These are phyloP conservation scores for Montipora efflorescens DNA, from an alignment of 64 coral and sea anemone species.

Conservation along the genomic window DNA sequence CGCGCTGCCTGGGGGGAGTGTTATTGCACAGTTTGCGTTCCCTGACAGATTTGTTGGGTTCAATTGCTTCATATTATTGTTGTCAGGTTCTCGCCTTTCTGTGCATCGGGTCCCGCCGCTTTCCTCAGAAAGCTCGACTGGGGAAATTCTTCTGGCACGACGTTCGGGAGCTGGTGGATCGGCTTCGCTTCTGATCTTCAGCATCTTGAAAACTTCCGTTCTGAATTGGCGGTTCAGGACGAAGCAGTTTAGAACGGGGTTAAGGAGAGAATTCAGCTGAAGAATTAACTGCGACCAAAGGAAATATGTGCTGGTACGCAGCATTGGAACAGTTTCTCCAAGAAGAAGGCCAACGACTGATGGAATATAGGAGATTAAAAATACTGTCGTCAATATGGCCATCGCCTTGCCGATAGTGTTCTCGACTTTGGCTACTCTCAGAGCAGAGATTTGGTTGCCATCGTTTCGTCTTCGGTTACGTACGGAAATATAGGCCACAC, in stretches of 20 bases:
- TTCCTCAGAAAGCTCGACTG: neutral
- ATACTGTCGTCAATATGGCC: neutral
- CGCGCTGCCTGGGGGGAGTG: neutral
- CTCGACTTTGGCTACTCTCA: neutral
- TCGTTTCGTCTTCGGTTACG: neutral
- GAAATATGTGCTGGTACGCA: slow-evolving; percentile 31
- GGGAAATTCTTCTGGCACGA: neutral
- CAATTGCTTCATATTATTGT: neutral
- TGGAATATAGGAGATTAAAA: slow-evolving; percentile 11
- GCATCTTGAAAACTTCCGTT: slow-evolving; percentile 4
- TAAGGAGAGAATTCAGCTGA: slow-evolving; percentile 13
- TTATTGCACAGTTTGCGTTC: neutral
- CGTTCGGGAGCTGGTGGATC: neutral
- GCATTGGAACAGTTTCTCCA: neutral
- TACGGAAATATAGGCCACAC: neutral
- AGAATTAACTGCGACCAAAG: slow-evolving; percentile 19
- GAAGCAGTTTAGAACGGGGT: slow-evolving; percentile 14
- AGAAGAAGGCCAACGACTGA: neutral
- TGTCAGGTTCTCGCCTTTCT: neutral
- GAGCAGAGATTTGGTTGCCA: neutral
- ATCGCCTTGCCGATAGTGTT: neutral
- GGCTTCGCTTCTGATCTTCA: neutral
- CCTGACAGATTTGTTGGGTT: neutral
- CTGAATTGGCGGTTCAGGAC: slow-evolving; percentile 22
- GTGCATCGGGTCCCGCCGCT: neutral